Conservation (phyloP, 1,140 invertebrate genomes). For the Coenobita brevimanus region DNA sequence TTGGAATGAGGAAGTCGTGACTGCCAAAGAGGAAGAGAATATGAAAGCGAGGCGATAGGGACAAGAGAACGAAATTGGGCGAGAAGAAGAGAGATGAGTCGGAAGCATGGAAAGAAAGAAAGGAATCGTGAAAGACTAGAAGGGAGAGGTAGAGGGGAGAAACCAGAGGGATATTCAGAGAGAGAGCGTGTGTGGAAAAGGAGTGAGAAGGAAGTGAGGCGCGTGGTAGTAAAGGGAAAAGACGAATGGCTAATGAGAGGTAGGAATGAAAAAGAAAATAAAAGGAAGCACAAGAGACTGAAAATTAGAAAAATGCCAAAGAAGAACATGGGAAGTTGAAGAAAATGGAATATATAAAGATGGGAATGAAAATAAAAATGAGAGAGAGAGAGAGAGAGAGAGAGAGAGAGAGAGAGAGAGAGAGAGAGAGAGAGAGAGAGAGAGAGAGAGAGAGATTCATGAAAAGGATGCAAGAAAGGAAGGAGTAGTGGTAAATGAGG, state of each 20-base stretch:
- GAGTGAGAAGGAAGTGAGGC: neutral
- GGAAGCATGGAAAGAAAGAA: neutral
- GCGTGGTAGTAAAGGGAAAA: neutral
- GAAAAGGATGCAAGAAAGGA: neutral
- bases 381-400: neutral
- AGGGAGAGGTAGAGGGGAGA: neutral
- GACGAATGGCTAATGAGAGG: neutral
- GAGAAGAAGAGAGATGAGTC: neutral
- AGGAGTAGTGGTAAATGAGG: neutral
- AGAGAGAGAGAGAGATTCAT: neutral
- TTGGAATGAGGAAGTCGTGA: too few relatives aligned
- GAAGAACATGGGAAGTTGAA: neutral
- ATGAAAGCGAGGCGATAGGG: neutral
- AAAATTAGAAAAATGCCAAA: neutral
- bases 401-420: neutral
- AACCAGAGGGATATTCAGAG: neutral
- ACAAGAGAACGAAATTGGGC: neutral
- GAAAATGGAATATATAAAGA: neutral
- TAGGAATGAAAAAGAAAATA: too few relatives aligned
- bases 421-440: neutral
- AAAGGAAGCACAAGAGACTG: neutral
- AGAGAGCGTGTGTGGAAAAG: neutral
- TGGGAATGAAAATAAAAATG: neutral
- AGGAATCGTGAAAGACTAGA: neutral
- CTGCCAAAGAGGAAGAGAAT: slow-evolving; percentile 18